A percentile compares a stretch with the other conserved stretches of the same genome.
Evolutionary conservation across 2,113 vertebrate species (phyloP).

Genomic region (Daphoenositta chrysoptera): DNA sequence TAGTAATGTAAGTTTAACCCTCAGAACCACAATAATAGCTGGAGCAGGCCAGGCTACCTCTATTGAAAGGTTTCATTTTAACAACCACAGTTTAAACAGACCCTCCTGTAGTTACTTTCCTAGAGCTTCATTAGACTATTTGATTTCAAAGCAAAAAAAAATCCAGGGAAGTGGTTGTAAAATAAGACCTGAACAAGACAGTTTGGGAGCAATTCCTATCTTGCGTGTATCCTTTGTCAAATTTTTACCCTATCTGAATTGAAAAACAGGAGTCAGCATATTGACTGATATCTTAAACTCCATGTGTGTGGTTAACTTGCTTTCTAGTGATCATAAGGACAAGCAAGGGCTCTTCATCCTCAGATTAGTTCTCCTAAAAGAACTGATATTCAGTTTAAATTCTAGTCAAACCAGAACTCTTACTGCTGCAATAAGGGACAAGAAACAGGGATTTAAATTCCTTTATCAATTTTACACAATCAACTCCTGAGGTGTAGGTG

Average conservation of each 20-base stretch:
- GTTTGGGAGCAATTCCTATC: not conserved
- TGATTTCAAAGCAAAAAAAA: not conserved
- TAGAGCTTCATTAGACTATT: not conserved
- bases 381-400: not conserved
- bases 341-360: not conserved
- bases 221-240: accelerated
- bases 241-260: not conserved
- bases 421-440: not conserved
- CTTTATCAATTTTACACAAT: not conserved
- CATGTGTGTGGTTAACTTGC: not conserved
- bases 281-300: not conserved
- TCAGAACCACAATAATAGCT: not conserved
- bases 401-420: not conserved
- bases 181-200: not conserved
- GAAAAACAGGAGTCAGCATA: not conserved
- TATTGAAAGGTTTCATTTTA: not conserved
- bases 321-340: not conserved
- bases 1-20: not conserved
- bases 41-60: not conserved
- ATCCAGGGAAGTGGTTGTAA: not conserved
- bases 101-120: not conserved
- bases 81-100: not conserved
- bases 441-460: not conserved
- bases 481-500: not conserved
- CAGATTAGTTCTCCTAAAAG: not conserved